These are phyloP conservation scores for Lasioglossum figueresi DNA, from an alignment of 2,888 invertebrate genomes.

Conservation along the genomic window DNA sequence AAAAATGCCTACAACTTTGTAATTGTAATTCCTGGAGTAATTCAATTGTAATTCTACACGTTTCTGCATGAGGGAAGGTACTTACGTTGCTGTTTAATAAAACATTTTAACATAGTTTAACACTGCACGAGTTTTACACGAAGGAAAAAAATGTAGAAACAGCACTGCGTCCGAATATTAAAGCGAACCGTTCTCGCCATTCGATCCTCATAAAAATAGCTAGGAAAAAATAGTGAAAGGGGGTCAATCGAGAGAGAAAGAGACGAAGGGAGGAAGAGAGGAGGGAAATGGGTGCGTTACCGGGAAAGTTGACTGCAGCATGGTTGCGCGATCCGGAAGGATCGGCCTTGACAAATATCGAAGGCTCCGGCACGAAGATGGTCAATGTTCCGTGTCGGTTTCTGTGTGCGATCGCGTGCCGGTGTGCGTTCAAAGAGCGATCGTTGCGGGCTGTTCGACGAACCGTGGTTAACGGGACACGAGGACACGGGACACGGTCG, in stretches of 20 bases:
- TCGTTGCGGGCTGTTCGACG: slow-evolving; percentile 26
- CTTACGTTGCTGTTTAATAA: too few relatives aligned
- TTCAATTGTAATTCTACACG: too few relatives aligned
- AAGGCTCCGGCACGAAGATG: slow-evolving; percentile 16
- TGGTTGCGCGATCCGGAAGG: neutral
- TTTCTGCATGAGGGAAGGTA: too few relatives aligned
- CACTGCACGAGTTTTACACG: neutral
- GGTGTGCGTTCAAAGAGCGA: slow-evolving; percentile 48
- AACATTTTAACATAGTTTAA: too few relatives aligned
- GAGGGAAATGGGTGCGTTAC: neutral
- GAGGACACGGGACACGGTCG: slow-evolving; percentile 35
- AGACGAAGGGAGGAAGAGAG: neutral
- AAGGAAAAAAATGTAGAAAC: neutral
- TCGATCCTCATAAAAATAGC: neutral
- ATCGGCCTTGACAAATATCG: slow-evolving; percentile 37
- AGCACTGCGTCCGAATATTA: neutral
- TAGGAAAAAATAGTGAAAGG: neutral
- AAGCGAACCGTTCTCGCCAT: neutral
- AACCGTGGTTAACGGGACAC: slow-evolving; percentile 54
- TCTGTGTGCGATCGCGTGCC: neutral
- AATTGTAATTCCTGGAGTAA: too few relatives aligned
- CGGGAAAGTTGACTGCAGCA: slow-evolving; percentile 16
- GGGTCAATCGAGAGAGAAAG: neutral
- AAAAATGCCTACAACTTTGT: too few relatives aligned
- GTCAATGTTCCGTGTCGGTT: slow-evolving; percentile 25